Percentiles rank a stretch among this genome's conserved stretches.
Evolutionary conservation across 2,113 vertebrate genomes (phyloP).

Genomic region (Amphiprion percula): DNA sequence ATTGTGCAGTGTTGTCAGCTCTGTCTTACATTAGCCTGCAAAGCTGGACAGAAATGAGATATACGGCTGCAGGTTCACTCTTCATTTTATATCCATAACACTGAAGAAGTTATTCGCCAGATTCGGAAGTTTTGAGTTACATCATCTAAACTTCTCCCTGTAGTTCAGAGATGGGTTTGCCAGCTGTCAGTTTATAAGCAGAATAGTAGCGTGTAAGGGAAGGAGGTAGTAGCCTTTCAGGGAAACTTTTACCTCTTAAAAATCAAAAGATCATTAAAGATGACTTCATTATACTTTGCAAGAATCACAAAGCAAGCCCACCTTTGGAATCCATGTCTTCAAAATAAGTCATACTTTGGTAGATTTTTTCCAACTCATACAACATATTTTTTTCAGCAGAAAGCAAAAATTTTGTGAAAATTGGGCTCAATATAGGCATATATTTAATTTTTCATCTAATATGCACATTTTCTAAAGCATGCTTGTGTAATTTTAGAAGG

Average conservation of each 20-base stretch:
- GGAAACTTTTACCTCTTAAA: neutral
- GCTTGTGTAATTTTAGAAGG: neutral
- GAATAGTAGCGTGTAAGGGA: neutral
- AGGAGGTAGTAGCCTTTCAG: neutral
- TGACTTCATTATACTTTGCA: neutral
- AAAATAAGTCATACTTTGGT: too few relatives aligned
- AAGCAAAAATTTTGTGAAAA: too few relatives aligned
- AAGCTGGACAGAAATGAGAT: neutral
- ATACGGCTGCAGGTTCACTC: neutral
- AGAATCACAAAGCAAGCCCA: neutral
- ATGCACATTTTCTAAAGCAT: neutral
- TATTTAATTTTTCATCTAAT: neutral
- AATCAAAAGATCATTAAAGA: neutral
- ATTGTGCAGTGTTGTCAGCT: neutral
- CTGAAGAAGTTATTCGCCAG: too few relatives aligned
- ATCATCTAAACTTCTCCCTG: constrained; percentile 29
- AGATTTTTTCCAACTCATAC: too few relatives aligned
- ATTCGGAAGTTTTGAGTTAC: neutral
- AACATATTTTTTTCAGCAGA: too few relatives aligned
- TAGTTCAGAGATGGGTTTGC: constrained; percentile 46
- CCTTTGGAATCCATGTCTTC: neutral
- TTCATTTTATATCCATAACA: neutral
- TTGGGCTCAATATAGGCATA: too few relatives aligned
- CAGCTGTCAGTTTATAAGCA: constrained; percentile 44
- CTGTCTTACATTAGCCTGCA: constrained; percentile 4